Evolutionary conservation across 1,140 invertebrate species (phyloP), one percentile per base, ranked within the genome.

Genomic region (Macrotrachela quadricornifera): DNA sequence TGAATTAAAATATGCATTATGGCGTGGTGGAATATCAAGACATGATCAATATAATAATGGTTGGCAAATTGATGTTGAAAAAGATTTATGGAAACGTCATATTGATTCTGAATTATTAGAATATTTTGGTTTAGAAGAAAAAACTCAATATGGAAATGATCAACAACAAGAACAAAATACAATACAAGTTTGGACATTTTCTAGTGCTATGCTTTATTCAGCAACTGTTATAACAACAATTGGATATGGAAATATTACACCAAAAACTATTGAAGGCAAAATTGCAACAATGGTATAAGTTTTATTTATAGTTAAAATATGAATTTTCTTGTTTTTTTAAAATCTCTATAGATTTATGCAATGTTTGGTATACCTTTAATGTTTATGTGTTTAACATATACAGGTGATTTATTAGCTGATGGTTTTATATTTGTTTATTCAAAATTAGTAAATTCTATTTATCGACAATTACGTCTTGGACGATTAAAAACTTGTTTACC

Each of bases 201-300:
- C 64, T 1, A 64, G 64, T 0, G 60, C 64, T 2, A 50, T 68
- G 17, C 76, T 95, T 1, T 95, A 91, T 67, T 90, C 85, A 0
- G 76, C 95, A 17, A 94, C 90, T 11, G 85, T 94, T 57, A 90
- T 92, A 61, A 91, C 87, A 0, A 94, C 86, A 0, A 92, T 94
- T 56, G 87, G 87, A 41, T 94, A 94, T 68, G 88, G 88, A 14
- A 85, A 94, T 65, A 88, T 94, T 48, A 82, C 85, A 0, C 85
- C 85, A 1, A 87, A 87, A 73, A 94, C 87, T 0, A 76, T 79
- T 57, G 80, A 79, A 64, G 88, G 88, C 15, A 87, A 90, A 70
- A 78, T 92, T 52, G 82, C 85, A 37, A 92, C 87, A 14, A 91
- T 94, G 60, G 82, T 30, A 30, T n/a, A n/a, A n/a, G n/a, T n/a